Evolutionary conservation across 1,140 invertebrate species (phyloP).

Genomic region (Doryteuthis pealeii): DNA sequence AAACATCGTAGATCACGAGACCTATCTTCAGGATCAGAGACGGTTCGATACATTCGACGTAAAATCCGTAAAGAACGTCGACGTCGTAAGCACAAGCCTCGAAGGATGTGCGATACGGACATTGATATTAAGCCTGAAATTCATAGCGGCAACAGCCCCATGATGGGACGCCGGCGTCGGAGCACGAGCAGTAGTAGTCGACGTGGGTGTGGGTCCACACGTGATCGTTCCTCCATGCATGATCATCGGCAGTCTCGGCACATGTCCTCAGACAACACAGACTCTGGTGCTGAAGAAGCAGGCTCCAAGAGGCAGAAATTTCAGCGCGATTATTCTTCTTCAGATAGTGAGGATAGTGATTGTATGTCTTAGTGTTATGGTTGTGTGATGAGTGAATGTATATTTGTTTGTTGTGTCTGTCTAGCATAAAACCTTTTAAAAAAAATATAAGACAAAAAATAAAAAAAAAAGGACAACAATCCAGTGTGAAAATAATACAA

Average conservation of each 20-base stretch:
- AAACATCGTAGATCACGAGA: conserved; percentile 1
- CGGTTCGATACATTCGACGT: background rate
- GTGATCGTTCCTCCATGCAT: background rate
- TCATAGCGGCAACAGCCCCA: background rate
- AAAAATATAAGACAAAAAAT: too few species aligned
- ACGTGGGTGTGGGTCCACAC: background rate
- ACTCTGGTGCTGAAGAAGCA: background rate
- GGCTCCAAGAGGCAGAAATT: background rate
- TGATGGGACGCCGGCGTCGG: background rate
- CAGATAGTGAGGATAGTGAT: background rate
- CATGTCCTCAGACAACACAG: conserved; percentile 3
- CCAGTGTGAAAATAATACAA: too few species aligned
- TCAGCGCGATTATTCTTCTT: conserved; percentile 3
- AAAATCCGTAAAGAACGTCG: background rate
- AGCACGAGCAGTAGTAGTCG: background rate
- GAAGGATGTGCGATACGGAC: background rate
- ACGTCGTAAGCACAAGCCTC: background rate
- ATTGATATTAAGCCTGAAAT: background rate
- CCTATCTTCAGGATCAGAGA: background rate
- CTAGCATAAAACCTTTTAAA: too few species aligned
- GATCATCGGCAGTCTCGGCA: background rate
- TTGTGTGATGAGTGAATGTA: background rate
- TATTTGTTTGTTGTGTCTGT: background rate
- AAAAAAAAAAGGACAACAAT: too few species aligned
- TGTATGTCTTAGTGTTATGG: background rate